Evolutionary conservation across 1,140 invertebrate species (phyloP).

Genomic region (Cyrtorhinus lividipennis): DNA sequence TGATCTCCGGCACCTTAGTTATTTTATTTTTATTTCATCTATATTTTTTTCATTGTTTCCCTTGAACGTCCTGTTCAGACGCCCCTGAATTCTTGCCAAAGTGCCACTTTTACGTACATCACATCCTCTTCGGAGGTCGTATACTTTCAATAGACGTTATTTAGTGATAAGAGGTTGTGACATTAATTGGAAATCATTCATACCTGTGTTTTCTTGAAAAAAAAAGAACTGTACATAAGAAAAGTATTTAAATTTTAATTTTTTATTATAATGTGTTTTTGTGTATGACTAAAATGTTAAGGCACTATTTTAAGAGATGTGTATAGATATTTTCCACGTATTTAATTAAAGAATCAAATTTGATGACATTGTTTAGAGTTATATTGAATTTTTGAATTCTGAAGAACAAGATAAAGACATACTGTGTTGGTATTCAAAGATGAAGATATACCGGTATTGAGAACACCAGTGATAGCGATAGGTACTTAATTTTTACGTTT

Average conservation of each 20-base stretch:
- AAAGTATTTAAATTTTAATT: background rate
- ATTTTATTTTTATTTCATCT: background rate
- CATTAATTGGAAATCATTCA: too few species aligned
- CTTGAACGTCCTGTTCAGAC: background rate
- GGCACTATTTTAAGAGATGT: too few species aligned
- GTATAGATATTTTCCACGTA: too few species aligned
- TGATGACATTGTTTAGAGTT: too few species aligned
- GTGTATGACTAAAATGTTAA: background rate
- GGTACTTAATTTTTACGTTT: too few species aligned
- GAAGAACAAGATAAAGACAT: too few species aligned
- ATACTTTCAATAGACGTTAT: background rate
- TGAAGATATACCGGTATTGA: too few species aligned
- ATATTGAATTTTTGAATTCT: too few species aligned
- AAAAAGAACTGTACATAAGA: background rate
- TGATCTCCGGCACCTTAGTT: background rate
- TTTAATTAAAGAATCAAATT: too few species aligned
- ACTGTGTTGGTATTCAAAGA: too few species aligned
- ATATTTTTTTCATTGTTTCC: background rate
- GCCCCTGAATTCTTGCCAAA: slow-evolving; percentile 14
- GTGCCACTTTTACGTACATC: background rate
- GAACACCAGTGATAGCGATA: too few species aligned
- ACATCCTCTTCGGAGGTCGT: background rate
- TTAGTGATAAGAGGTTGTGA: background rate
- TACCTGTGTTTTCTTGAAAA: background rate
- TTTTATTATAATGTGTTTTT: background rate